Conservation (phyloP, 1,140 invertebrate genomes). For the Drosophila tsacasi region DNA sequence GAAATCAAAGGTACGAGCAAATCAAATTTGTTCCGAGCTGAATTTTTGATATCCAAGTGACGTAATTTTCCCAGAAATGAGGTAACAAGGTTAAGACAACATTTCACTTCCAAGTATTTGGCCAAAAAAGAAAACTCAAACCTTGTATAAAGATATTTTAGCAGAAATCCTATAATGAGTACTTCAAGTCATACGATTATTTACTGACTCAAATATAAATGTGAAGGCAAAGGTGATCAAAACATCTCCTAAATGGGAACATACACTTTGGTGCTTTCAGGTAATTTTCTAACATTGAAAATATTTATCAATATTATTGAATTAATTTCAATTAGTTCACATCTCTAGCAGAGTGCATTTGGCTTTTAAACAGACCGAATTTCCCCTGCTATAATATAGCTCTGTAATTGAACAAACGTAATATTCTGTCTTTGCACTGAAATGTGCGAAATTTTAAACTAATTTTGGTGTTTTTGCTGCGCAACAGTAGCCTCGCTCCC, state of each 20-base stretch:
- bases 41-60: conserved; percentile 38
- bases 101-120: background rate
- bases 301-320: too few relatives aligned
- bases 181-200: background rate
- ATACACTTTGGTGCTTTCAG: background rate
- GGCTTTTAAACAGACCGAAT: background rate
- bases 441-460: conserved; percentile 52
- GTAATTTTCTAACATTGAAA: background rate
- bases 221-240: background rate
- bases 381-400: background rate
- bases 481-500: conserved; percentile 15
- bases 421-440: conserved; percentile 31
- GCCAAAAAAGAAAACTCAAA: background rate
- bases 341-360: background rate
- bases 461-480: conserved; percentile 57
- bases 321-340: conserved; percentile 9
- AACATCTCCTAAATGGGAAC: too few relatives aligned
- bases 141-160: background rate
- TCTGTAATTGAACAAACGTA: conserved; percentile 20
- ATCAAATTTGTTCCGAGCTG: conserved; percentile 44
- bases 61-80: conserved; percentile 5
- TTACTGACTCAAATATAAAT: background rate
- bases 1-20: conserved; percentile 55
- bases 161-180: background rate
- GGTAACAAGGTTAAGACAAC: conserved; percentile 28